Evolutionary conservation across 1,140 invertebrate genomes (phyloP).

Genomic region (Nautilus pompilius): DNA sequence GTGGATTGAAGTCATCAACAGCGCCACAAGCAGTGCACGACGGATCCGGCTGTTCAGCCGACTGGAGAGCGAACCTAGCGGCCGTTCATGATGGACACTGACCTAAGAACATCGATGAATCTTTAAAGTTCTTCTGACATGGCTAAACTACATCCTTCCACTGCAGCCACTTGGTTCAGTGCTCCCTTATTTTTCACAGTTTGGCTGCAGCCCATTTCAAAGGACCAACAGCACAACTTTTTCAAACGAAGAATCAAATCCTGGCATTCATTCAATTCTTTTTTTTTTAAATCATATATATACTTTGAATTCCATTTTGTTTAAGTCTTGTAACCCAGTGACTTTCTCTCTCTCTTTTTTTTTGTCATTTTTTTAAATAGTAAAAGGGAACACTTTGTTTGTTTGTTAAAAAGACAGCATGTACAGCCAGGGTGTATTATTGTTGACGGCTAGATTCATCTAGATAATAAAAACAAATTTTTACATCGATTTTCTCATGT

Average conservation of each 20-base stretch:
- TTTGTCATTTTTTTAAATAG: no score
- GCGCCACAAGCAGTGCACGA: conserved; percentile 61
- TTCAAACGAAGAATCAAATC: neutral
- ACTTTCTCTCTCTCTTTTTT: no score
- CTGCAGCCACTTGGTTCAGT: neutral
- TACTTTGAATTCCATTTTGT: no score
- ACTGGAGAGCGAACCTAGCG: conserved; percentile 35
- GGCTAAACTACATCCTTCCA: neutral
- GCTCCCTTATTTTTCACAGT: neutral
- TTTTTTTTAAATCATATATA: no score
- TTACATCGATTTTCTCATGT: no score
- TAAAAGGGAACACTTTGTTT: no score
- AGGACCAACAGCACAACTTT: neutral
- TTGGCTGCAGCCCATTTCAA: neutral
- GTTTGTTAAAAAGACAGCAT: no score
- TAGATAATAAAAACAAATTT: no score
- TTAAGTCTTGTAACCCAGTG: no score
- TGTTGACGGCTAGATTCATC: no score
- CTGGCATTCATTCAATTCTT: no score
- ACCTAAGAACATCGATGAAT: neutral
- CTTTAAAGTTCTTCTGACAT: neutral
- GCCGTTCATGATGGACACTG: neutral
- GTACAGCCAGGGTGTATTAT: no score
- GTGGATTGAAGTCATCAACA: conserved; percentile 76
- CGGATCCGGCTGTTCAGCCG: conserved; percentile 50